These are phyloP conservation scores for Acanthis flammea DNA, from an alignment of 2,797 vertebrate species.

Conservation along the genomic window DNA sequence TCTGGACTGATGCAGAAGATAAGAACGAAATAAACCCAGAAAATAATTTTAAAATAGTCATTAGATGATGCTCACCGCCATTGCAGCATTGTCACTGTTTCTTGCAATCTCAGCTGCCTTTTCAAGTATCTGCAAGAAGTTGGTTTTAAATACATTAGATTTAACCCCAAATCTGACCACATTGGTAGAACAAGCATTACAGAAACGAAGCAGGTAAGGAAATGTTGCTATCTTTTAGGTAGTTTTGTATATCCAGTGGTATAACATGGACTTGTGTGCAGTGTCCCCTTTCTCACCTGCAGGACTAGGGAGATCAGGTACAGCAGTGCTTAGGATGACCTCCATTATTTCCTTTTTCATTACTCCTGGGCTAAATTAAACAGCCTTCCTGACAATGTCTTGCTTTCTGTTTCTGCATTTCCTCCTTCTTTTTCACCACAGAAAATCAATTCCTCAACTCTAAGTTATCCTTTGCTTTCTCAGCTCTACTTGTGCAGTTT, in stretches of 20 bases:
- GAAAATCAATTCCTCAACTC: background rate
- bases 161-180: background rate
- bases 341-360: background rate
- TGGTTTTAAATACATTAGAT: background rate
- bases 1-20: background rate
- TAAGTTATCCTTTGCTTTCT: background rate
- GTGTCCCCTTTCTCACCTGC: background rate
- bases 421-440: background rate
- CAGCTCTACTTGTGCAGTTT: background rate
- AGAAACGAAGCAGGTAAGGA: background rate
- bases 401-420: background rate
- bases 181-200: background rate
- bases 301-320: background rate
- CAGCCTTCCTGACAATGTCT: background rate
- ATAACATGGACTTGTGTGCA: background rate
- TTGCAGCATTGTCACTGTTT: conserved; percentile 82
- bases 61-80: conserved; percentile 78
- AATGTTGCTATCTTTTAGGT: background rate
- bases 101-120: conserved; percentile 92
- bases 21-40: rapidly evolving
- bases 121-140: conserved; percentile 88
- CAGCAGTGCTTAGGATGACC: background rate
- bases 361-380: background rate
- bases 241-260: background rate
- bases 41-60: background rate